Conservation (phyloP, 2,113 vertebrate species). For the Pluvialis apricaria region DNA sequence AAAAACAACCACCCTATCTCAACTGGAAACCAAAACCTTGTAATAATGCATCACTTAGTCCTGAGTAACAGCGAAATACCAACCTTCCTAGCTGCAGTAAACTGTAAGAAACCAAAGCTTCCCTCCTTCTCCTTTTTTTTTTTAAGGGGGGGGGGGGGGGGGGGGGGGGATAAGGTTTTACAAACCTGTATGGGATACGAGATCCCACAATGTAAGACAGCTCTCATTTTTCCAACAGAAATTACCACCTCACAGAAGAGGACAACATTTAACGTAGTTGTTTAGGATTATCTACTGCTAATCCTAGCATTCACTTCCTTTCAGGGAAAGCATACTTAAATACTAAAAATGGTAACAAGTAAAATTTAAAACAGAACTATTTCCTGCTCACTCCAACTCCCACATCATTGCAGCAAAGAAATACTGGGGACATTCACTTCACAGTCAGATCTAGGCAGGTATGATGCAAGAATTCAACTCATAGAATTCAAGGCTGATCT, state of each 20-base stretch:
- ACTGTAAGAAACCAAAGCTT: not conserved
- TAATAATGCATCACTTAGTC: not conserved
- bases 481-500: not conserved
- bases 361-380: not conserved
- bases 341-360: not conserved
- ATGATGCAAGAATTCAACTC: not conserved
- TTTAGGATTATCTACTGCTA: not conserved
- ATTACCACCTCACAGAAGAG: not conserved
- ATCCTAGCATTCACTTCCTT: not conserved
- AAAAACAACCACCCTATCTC: not conserved
- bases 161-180: not conserved
- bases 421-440: not conserved
- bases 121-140: too few relatives aligned
- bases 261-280: not conserved
- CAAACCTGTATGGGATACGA: not conserved
- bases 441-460: not conserved
- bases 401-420: not conserved
- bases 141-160: too few relatives aligned
- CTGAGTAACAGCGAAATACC: not conserved
- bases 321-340: not conserved
- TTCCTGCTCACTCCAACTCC: not conserved
- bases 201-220: not conserved
- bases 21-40: not conserved
- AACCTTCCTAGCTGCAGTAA: not conserved
- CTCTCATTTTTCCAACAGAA: not conserved